phyloP scores from a whole-genome alignment of 2,888 invertebrate genomes.

The Parnassius smintheus region DNA sequence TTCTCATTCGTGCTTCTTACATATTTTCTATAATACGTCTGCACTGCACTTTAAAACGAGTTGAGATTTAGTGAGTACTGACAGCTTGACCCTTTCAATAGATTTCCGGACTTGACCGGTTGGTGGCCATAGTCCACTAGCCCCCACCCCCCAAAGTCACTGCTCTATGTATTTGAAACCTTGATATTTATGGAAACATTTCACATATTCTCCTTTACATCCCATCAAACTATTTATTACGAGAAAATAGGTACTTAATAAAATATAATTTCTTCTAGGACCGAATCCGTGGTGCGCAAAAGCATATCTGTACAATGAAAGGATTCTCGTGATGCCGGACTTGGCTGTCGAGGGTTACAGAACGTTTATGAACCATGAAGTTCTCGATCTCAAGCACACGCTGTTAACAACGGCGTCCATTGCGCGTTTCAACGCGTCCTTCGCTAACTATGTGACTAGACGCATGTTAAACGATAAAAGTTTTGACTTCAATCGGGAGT shows the following conservation, averaged over 20 bases:
- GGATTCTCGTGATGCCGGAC: slow-evolving; percentile 63
- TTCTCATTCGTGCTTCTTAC: no score
- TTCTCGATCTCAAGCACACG: slow-evolving; percentile 50
- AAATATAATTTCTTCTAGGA: slow-evolving; percentile 38
- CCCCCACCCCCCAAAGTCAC: no score
- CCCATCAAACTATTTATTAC: no score
- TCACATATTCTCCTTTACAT: no score
- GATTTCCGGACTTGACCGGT: no score
- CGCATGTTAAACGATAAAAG: slow-evolving; percentile 31
- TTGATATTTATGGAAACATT: no score
- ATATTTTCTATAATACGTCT: no score
- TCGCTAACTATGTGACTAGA: slow-evolving; percentile 52
- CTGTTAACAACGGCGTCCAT: slow-evolving; percentile 43
- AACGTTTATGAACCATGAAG: slow-evolving; percentile 37
- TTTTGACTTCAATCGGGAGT: slow-evolving; percentile 45
- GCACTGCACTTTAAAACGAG: no score
- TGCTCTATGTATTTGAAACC: no score
- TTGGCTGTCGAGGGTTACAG: slow-evolving; percentile 52
- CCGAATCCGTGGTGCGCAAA: slow-evolving; percentile 51
- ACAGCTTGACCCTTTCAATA: no score
- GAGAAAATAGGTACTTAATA: not conserved
- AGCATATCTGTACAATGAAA: slow-evolving; percentile 52
- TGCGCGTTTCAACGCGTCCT: slow-evolving; percentile 64
- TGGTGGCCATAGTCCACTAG: no score
- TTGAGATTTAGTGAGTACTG: no score